A percentile compares a stretch with the other conserved stretches of the same genome.
phyloP scores from a whole-genome alignment of 2,888 invertebrate species.

The Fragum fragum region DNA sequence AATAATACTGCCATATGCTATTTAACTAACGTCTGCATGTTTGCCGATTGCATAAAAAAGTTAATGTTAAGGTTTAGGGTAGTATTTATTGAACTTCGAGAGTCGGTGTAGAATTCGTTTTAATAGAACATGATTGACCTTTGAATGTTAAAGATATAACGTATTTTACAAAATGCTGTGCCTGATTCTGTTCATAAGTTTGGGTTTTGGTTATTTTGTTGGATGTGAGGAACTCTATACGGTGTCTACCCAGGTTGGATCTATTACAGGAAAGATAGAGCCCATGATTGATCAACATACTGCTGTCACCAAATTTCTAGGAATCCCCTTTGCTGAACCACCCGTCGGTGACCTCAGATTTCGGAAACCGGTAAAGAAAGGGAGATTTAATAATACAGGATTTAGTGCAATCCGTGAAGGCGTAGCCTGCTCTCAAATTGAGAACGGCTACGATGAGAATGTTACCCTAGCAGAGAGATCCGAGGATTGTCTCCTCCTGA shows the following conservation, averaged over 20 bases:
- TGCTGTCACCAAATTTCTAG: conserved; percentile 34
- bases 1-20: no score
- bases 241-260: background rate
- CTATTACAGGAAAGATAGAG: background rate
- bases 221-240: background rate
- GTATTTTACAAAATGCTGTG: no score
- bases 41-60: no score
- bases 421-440: conserved; percentile 37
- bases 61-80: no score
- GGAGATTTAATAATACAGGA: background rate
- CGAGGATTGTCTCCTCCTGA: conserved; percentile 58
- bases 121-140: no score
- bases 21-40: no score
- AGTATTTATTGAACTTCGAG: no score
- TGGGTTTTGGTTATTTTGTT: no score
- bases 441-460: background rate
- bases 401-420: conserved; percentile 42
- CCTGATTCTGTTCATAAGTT: no score
- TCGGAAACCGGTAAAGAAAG: conserved; percentile 49
- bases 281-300: background rate
- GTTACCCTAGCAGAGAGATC: conserved; percentile 17
- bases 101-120: no score
- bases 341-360: conserved; percentile 49
- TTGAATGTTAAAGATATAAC: no score
- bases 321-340: conserved; percentile 56